Percentiles rank a stretch among this genome's conserved stretches.
Conservation (phyloP, 35 echinoderm and acorn worm species). For the Apostichopus californicus region DNA sequence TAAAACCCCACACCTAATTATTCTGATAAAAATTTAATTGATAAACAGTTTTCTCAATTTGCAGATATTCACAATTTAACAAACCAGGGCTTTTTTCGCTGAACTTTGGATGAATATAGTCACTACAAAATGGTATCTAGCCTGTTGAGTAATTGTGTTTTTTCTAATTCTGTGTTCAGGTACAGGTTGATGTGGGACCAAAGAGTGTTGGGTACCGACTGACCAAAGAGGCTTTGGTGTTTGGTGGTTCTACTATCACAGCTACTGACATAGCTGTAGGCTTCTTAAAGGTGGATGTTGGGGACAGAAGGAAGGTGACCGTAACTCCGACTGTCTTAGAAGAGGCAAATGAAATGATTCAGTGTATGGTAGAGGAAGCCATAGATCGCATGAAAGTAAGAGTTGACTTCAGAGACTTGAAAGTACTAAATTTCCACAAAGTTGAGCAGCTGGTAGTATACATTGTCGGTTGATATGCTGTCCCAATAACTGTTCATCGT, state of each 20-base stretch:
- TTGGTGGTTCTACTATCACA: conserved; percentile 81
- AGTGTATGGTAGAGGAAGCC: conserved; percentile 76
- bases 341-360: conserved; percentile 68
- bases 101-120: too few relatives aligned
- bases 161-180: conserved; percentile 37
- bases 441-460: too few relatives aligned
- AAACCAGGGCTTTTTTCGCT: too few relatives aligned
- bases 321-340: conserved; percentile 49
- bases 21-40: too few relatives aligned
- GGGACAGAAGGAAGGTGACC: conserved; percentile 53
- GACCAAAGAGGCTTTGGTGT: conserved; percentile 53
- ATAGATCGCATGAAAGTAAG: conserved; percentile 92
- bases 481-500: too few relatives aligned
- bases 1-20: too few relatives aligned
- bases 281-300: conserved; percentile 59
- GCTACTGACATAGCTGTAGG: conserved; percentile 84
- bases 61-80: too few relatives aligned
- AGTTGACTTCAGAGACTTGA: not conserved
- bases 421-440: too few relatives aligned
- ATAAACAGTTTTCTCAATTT: too few relatives aligned
- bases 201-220: conserved; percentile 81
- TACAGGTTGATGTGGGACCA: conserved; percentile 70
- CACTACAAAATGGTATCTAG: too few relatives aligned
- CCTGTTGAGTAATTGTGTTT: not conserved
- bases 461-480: too few relatives aligned